Evolutionary conservation across 2,888 invertebrate species (phyloP).

Genomic region (Lasioglossum villosulum): DNA sequence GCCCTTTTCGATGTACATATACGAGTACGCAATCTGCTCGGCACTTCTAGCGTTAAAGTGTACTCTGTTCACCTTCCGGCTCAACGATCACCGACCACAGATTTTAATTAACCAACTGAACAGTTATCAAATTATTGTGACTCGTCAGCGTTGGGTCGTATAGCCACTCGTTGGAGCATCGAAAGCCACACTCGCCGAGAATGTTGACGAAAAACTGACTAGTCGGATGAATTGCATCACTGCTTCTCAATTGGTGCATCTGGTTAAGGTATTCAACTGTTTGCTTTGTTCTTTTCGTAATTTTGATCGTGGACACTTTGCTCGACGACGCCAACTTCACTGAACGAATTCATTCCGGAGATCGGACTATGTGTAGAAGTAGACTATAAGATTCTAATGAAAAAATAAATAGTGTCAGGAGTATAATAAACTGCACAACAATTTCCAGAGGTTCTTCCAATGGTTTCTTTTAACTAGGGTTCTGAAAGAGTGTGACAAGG

Average conservation of each 20-base stretch:
- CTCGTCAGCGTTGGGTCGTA: background rate
- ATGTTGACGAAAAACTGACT: conserved; percentile 5
- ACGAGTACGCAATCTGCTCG: background rate
- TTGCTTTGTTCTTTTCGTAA: background rate
- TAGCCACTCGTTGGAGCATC: background rate
- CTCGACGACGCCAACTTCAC: background rate
- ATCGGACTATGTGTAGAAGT: background rate
- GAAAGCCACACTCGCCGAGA: background rate
- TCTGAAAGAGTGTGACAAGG: background rate
- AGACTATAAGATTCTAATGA: background rate
- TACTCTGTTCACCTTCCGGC: conserved; percentile 8
- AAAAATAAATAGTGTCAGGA: background rate
- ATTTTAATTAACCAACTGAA: background rate
- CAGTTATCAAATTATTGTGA: conserved; percentile 5
- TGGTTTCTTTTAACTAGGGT: background rate
- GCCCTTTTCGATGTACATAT: background rate
- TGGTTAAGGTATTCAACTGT: background rate
- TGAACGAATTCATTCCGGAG: background rate
- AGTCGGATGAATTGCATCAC: background rate
- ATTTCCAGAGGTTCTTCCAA: background rate
- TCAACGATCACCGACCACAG: background rate
- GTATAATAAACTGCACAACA: background rate
- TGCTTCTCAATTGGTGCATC: background rate
- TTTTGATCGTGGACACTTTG: background rate
- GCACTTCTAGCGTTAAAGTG: background rate